Conservation (phyloP, 2,113 vertebrate genomes). For the Sander vitreus region DNA sequence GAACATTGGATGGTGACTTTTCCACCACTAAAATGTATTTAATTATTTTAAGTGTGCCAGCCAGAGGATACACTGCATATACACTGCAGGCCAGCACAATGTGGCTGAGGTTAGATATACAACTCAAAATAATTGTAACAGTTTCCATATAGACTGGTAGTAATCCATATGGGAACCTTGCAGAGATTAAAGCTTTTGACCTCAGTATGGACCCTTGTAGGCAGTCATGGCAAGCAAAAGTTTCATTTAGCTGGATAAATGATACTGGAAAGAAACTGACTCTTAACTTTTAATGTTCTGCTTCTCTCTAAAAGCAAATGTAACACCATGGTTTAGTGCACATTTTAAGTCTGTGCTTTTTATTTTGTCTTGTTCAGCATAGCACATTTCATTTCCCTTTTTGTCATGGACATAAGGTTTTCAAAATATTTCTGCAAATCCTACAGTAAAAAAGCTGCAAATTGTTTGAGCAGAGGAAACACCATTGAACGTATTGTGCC, state of each 20-base stretch:
- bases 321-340: not conserved
- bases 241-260: conserved; percentile 50
- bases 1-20: conserved; percentile 6
- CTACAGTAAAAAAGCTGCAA: not conserved
- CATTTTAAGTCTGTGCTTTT: not conserved
- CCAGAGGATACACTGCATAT: conserved; percentile 50
- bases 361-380: not conserved
- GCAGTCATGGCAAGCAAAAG: conserved; percentile 16
- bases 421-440: not conserved
- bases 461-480: not conserved
- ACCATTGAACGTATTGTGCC: not conserved
- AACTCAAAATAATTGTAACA: conserved; percentile 64
- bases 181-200: conserved; percentile 69
- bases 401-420: not conserved
- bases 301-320: not conserved
- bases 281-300: not conserved
- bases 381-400: not conserved
- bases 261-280: conserved; percentile 15
- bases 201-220: conserved; percentile 33
- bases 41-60: conserved; percentile 68
- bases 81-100: conserved; percentile 55
- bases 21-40: conserved; percentile 46
- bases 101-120: conserved; percentile 62
- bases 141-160: conserved; percentile 62
- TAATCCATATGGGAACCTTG: conserved; percentile 60